Evolutionary conservation across 2,797 vertebrate genomes (phyloP).

Genomic region (Menidia menidia): DNA sequence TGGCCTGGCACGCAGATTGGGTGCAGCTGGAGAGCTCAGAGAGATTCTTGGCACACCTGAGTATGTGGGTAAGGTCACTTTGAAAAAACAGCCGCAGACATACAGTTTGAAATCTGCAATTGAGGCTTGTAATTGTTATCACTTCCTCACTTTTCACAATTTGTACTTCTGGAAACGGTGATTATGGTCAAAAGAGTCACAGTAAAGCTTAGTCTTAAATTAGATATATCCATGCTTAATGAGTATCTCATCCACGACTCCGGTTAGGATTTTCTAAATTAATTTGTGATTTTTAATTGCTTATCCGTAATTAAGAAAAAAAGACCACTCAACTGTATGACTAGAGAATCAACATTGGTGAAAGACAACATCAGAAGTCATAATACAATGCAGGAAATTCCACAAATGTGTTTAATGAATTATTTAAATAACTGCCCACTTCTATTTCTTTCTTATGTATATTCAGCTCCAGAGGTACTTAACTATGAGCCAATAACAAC

Average conservation of each 20-base stretch:
- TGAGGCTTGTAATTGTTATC: not conserved
- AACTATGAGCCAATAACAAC: conserved; percentile 98
- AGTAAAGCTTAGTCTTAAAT: not conserved
- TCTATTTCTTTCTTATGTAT: conserved; percentile 16
- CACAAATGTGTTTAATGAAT: not conserved
- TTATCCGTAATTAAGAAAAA: not conserved
- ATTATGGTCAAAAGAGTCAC: too few relatives aligned
- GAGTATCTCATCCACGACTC: too few relatives aligned
- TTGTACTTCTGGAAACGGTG: too few relatives aligned
- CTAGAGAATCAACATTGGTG: not conserved
- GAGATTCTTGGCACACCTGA: conserved; percentile 97
- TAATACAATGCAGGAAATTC: not conserved
- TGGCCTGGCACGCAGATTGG: conserved; percentile 93
- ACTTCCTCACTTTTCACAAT: not conserved
- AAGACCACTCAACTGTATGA: not conserved
- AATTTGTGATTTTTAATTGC: not conserved
- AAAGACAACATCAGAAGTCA: not conserved
- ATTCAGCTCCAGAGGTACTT: conserved; percentile 93
- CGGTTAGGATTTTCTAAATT: too few relatives aligned
- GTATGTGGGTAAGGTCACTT: conserved; percentile 89
- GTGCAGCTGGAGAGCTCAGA: conserved; percentile 86
- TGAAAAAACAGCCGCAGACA: not conserved
- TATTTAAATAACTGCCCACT: not conserved
- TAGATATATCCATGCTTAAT: not conserved
- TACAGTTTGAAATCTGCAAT: not conserved